Evolutionary conservation across 2,888 invertebrate genomes (phyloP), one percentile per base, ranked within the genome.

Genomic region (Automeris io): DNA sequence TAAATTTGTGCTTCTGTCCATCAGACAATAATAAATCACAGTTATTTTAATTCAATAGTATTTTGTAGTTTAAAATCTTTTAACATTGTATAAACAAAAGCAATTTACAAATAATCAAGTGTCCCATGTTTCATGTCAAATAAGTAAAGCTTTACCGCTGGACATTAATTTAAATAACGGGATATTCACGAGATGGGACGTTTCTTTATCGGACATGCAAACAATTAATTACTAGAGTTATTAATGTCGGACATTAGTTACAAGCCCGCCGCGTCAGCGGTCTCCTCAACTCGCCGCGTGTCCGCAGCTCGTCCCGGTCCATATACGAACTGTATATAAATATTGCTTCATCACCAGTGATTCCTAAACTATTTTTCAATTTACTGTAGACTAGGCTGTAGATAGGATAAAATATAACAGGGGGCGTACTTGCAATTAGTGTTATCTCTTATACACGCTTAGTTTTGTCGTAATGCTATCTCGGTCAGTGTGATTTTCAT

Each of bases 181-280:
- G 49, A 56, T 68, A 68, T 78, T 65, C 67, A 61, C 51, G 67
- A 69, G 72, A 73, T 69, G 70, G 72, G 71, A 73, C 73, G 73
- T 71, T 73, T 77, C 78, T 82, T 78, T 61, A 56, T 61, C 61
- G 74, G 79, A 82, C 83, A 85, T 82, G 83, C 82, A 70, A 82
- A 85, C 83, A 81, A 87, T 87, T 87, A 87, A 87, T 87, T 85
- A 86, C 77, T 54, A 56, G 72, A 76, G 77, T 78, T 86, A 86
- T 87, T 79, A 87, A 87, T 87, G 83, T 60, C 56, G 48, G 70
- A 65, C 83, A 87, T 87, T 86, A 81, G 81, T 87, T 77, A 85
- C 69, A 48, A 64, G 64, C 57, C 67, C 61, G 62, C 63, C 65
- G 71, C 71, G 80, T 79, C 79, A 74, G 78, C 74, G 74, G 69